These are phyloP conservation scores for Strix uralensis DNA, from an alignment of 2,113 vertebrate genomes.

Conservation along the genomic window DNA sequence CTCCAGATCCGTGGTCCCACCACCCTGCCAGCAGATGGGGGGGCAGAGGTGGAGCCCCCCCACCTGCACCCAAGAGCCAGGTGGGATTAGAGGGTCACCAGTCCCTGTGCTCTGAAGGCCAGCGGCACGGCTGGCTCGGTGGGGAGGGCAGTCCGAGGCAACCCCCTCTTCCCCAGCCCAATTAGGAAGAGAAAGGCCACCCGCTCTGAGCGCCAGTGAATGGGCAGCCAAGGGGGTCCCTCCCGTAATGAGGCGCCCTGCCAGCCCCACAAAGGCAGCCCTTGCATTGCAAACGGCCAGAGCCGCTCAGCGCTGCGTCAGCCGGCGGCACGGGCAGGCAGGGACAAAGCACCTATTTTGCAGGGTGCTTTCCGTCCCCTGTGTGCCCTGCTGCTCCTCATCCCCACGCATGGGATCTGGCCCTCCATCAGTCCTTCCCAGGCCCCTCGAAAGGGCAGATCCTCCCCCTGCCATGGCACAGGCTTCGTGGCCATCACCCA, in stretches of 20 bases:
- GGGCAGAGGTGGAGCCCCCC: background rate
- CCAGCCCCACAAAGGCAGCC: conserved; percentile 11
- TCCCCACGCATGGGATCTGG: fast-evolving
- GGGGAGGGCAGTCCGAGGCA: background rate
- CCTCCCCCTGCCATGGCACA: background rate
- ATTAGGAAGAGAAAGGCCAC: background rate
- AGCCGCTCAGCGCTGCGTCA: fast-evolving
- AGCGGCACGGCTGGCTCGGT: background rate
- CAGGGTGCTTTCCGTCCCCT: background rate
- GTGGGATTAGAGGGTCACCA: background rate
- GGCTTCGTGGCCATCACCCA: background rate
- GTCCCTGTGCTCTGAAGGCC: fast-evolving
- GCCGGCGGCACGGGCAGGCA: background rate
- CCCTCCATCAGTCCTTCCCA: background rate
- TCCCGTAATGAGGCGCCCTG: fast-evolving
- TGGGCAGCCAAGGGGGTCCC: background rate
- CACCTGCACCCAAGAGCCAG: background rate
- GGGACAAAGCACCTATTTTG: background rate
- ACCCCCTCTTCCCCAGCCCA: background rate
- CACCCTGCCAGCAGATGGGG: background rate
- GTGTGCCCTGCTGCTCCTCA: fast-evolving
- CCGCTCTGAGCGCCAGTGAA: fast-evolving
- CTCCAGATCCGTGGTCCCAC: background rate
- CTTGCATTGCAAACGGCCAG: background rate
- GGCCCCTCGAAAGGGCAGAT: background rate